Evolutionary conservation across 37 sponge, comb jelly and placozoan genomes (phyloP), one percentile per base, ranked within the genome.

Genomic region (Beroe forskalii): DNA sequence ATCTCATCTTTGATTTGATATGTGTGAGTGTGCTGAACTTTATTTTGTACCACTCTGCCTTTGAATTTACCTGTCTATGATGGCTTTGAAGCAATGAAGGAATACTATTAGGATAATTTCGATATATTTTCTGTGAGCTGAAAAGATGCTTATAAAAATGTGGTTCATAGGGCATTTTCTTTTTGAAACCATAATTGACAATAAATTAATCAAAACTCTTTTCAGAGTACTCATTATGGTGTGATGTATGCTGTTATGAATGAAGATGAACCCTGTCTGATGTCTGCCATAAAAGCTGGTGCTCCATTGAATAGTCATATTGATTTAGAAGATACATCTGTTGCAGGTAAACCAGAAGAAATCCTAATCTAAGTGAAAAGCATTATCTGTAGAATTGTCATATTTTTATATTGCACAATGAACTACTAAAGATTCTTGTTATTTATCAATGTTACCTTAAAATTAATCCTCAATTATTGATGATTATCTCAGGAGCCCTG

Each of bases 231-330:
- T 25, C 86, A 80, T 44, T 80, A 80, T 25, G 86, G 86, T 23
- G 86, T 80, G 0, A 80, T 80, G 86, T 80, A 80, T 41, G 86
- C 86, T 80, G 86, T 80, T 8, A 80, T 80, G 86, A 80, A 80
- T 80, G 86, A 80, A 80, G 86, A 80, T 80, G 86, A 80, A 25
- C 28, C 44, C 24, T 80, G 55, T 31, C 31, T 80, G 22, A 23
- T 41, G 55, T 80, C 86, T 42, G 86, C 86, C n/a, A 80, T 80
- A 4, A 80, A 80, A 44, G 86, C 86, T 42, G 86, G 86, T 38
- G 86, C 86, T 38, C 55, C 55, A 6, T 37, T 80, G 43, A 80
- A 80, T 27, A 38, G 40, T 23, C 86, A 41, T 37, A 80, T 80
- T 44, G 86, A 80, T 80, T 37, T 80, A 19, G 86, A 80, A 22